Evolutionary conservation across 2,797 vertebrate genomes (phyloP).

Genomic region (Aplochiton taeniatus): DNA sequence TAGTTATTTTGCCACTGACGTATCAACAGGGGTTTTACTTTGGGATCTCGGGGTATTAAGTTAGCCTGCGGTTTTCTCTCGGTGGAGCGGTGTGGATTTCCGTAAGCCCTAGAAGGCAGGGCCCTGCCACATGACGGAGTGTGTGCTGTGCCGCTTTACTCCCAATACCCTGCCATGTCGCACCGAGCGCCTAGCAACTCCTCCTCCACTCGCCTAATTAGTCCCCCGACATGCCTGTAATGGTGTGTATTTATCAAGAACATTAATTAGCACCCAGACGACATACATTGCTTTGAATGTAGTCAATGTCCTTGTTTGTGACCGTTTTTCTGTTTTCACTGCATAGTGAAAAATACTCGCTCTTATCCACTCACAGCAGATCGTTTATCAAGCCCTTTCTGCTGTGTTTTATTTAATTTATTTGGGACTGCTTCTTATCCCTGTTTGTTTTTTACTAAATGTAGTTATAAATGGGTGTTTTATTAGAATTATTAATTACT

Average conservation of each 20-base stretch:
- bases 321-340: conserved; percentile 60
- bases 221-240: conserved; percentile 72
- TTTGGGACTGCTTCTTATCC: conserved; percentile 40
- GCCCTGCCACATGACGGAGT: conserved; percentile 28
- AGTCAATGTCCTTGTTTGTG: conserved; percentile 73
- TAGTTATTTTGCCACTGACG: conserved; percentile 54
- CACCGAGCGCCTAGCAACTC: conserved; percentile 59
- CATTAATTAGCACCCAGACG: conserved; percentile 75
- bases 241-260: conserved; percentile 75
- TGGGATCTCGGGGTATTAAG: conserved; percentile 59
- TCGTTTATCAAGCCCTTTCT: conserved; percentile 62
- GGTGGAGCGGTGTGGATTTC: conserved; percentile 38
- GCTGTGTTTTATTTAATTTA: conserved; percentile 47
- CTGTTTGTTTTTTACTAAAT: conserved; percentile 62
- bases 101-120: not conserved
- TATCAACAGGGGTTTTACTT: conserved; percentile 53
- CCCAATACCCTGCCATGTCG: conserved; percentile 60
- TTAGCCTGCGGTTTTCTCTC: conserved; percentile 54
- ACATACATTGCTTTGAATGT: conserved; percentile 71
- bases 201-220: conserved; percentile 79
- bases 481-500: conserved; percentile 68
- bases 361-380: conserved; percentile 59
- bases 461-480: conserved; percentile 59
- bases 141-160: conserved; percentile 53
- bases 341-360: conserved; percentile 48